phyloP scores from a whole-genome alignment of 2,113 vertebrate genomes.

The Proterorhinus semilunaris region DNA sequence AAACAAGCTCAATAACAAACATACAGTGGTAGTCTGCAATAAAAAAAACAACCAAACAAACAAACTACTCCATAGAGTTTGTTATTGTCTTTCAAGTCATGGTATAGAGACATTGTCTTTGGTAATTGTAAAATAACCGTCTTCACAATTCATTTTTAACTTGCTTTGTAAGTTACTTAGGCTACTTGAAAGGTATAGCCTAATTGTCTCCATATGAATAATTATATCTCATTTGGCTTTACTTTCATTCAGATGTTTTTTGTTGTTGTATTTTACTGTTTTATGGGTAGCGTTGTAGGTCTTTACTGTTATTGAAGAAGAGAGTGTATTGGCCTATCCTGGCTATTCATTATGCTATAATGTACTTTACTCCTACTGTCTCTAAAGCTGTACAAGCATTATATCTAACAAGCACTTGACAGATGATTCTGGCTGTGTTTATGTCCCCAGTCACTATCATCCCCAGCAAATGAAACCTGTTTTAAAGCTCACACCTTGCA shows the following conservation, averaged over 20 bases:
- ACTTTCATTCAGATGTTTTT: neutral
- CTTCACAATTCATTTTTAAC: neutral
- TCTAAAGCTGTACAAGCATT: neutral
- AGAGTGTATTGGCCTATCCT: neutral
- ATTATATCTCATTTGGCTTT: too few relatives aligned
- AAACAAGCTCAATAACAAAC: too few relatives aligned
- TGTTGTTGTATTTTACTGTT: neutral
- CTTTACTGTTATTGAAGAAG: neutral
- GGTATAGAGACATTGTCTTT: too few relatives aligned
- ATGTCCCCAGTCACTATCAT: constrained; percentile 15
- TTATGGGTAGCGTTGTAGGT: neutral
- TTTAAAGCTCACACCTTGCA: constrained; percentile 25
- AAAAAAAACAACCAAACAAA: too few relatives aligned
- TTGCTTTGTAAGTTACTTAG: neutral
- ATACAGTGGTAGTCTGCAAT: too few relatives aligned
- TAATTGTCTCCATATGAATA: too few relatives aligned
- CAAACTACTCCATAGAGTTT: too few relatives aligned
- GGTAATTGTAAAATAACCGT: neutral
- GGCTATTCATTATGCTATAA: neutral
- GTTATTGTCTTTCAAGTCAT: too few relatives aligned
- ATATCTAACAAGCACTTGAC: neutral
- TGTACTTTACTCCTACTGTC: constrained; percentile 11
- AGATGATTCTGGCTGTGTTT: constrained; percentile 9
- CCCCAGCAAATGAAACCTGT: constrained; percentile 43
- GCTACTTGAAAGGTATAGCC: too few relatives aligned